Conservation (phyloP, 2,113 vertebrate species). For the Cyrtonyx montezumae region DNA sequence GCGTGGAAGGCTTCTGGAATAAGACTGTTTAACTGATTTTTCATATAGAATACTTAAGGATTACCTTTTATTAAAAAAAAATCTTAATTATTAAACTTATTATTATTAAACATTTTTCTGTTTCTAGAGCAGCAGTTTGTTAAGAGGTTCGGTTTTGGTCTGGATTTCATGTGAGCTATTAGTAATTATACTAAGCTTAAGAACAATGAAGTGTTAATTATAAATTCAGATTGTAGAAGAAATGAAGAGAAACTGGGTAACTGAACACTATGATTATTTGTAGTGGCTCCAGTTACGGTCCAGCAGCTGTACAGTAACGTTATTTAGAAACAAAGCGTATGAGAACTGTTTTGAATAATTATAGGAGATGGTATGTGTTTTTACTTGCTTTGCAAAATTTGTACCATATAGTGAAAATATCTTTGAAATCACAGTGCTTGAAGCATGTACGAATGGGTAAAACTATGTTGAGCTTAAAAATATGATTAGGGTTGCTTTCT, state of each 20-base stretch:
- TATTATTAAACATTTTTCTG: too few species aligned
- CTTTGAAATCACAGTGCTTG: neutral
- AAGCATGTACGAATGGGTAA: neutral
- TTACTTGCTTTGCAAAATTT: conserved; percentile 36
- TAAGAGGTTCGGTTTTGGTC: conserved; percentile 61
- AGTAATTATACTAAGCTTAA: conserved; percentile 40
- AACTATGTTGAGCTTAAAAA: neutral
- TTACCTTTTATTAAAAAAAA: conserved; percentile 55
- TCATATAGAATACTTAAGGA: conserved; percentile 54
- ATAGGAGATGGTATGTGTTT: conserved; percentile 46
- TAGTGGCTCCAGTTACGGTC: conserved; percentile 54
- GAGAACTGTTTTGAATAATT: conserved; percentile 64
- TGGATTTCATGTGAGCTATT: conserved; percentile 38
- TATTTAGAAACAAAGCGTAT: conserved; percentile 64
- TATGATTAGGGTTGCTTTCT: neutral
- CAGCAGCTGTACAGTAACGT: conserved; percentile 39
- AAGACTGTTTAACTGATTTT: neutral
- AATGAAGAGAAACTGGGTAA: conserved; percentile 65
- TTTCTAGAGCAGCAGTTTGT: conserved; percentile 40
- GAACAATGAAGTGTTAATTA: conserved; percentile 75
- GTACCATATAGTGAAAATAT: neutral
- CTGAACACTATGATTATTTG: conserved; percentile 63
- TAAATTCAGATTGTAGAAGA: conserved; percentile 46
- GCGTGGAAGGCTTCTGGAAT: neutral
- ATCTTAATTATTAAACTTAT: conserved; percentile 41